Evolutionary conservation across 1,140 invertebrate species (phyloP), one percentile per base, ranked within the genome.

Genomic region (Scaptomyza hsui): DNA sequence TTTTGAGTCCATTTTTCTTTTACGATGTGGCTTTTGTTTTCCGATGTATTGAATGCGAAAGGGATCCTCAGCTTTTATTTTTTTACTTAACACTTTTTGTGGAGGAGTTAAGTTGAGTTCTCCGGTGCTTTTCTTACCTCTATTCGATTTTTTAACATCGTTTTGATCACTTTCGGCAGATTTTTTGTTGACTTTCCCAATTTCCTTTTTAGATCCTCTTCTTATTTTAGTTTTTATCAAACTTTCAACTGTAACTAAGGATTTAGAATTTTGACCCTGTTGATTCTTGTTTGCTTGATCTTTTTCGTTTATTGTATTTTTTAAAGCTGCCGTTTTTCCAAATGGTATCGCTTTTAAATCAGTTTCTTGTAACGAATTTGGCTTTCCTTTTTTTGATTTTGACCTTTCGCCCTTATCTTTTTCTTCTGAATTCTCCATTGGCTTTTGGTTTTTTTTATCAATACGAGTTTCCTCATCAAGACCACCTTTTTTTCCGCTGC

Each of bases 1-100:
- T 48, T 51, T 63, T 32, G 57, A 61, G 35, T 57, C 63, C 1
- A 35, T 72, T 53, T 47, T 47, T 29, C 21, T 56, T 18, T 1
- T 4, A 37, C 41, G 16, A 18, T 4, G 13, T 6, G 15, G 10
- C 1, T 9, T 26, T 35, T 15, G 13, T 32, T 52, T 52, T 47
- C n/a, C 16, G 2, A 13, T 19, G 15, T 51, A 26, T 7, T 26
- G 24, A 26, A 1, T 26, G 24, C 4, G 24, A 21, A 4, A 21
- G 1, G 19, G 19, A 4, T 21, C 19, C 19, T 21, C 19, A 21
- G 19, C 19, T 21, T 21, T 21, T 21, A 21, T 21, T 21, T 21
- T 21, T 21, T 21, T 21, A 21, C 19, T 4, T 21, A 1, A 2
- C 19, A 21, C 4, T 21, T 21, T 21, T 21, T 1, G 19, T 21